phyloP scores from a whole-genome alignment of 2,797 vertebrate genomes.

The Masticophis lateralis region DNA sequence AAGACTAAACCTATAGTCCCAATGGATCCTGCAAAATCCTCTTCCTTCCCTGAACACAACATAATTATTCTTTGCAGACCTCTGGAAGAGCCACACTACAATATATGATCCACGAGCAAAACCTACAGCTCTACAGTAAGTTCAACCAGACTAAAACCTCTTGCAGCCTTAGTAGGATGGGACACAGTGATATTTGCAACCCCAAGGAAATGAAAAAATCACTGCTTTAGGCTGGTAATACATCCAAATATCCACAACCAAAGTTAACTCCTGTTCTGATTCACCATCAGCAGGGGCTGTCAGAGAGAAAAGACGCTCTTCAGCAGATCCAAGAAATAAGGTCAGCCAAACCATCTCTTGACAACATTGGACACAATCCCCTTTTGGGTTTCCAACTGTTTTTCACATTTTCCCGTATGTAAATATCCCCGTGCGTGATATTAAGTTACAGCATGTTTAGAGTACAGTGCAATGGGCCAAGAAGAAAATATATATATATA shows the following conservation, averaged over 20 bases:
- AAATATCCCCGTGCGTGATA: slow-evolving; percentile 49
- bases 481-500: not conserved
- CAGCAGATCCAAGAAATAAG: slow-evolving; percentile 34
- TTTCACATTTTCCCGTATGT: slow-evolving; percentile 42
- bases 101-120: slow-evolving; percentile 3
- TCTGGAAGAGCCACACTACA: not conserved
- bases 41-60: not conserved
- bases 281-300: slow-evolving; percentile 35
- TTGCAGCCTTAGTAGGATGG: not conserved
- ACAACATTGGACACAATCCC: slow-evolving; percentile 40
- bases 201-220: not conserved
- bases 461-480: not conserved
- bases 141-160: not conserved
- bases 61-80: not conserved
- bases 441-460: slow-evolving; percentile 30
- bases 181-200: slow-evolving; percentile 15
- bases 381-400: slow-evolving; percentile 27
- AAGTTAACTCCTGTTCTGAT: slow-evolving; percentile 36
- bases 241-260: slow-evolving; percentile 14
- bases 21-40: not conserved
- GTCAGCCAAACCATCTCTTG: slow-evolving; percentile 37
- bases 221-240: slow-evolving; percentile 16
- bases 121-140: not conserved
- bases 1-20: not conserved
- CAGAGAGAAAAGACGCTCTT: slow-evolving; percentile 31